A percentile compares a stretch with the other conserved stretches of the same genome.
Conservation (phyloP, 2,797 vertebrate genomes). For the Caiman crocodilus region DNA sequence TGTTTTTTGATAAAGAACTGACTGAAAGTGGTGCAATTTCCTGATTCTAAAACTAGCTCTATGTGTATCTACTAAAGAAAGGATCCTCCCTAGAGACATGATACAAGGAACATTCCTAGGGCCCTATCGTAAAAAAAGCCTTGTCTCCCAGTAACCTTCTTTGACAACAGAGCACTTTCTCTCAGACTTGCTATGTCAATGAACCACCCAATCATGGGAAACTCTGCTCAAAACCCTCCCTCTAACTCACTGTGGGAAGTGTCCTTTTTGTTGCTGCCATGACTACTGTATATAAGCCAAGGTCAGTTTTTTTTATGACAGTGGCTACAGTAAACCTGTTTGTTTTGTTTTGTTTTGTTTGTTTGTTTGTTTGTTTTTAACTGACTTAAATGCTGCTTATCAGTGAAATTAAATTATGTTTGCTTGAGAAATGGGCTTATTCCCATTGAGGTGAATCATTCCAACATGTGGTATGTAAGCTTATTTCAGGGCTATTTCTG, state of each 20-base stretch:
- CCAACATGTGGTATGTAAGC: not conserved
- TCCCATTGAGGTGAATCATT: slow-evolving; percentile 26
- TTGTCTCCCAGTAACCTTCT: not conserved
- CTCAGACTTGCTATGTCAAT: not conserved
- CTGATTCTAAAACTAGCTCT: not conserved
- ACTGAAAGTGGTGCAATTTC: not conserved
- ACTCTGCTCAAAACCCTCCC: not conserved
- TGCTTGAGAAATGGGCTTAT: slow-evolving; percentile 36
- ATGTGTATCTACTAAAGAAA: not conserved
- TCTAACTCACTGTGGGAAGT: slow-evolving; percentile 31
- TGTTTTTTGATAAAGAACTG: too few species aligned
- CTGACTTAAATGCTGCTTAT: slow-evolving; percentile 6
- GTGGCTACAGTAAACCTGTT: slow-evolving; percentile 8
- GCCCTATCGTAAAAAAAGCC: not conserved
- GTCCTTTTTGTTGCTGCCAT: slow-evolving; percentile 60
- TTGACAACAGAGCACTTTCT: not conserved
- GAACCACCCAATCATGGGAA: slow-evolving; percentile 44
- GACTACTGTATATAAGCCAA: slow-evolving; percentile 62
- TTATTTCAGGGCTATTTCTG: not conserved
- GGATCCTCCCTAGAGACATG: not conserved
- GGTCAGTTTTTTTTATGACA: slow-evolving; percentile 65
- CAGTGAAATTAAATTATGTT: slow-evolving; percentile 45
- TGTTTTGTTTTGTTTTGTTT: too few species aligned
- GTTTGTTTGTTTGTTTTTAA: not conserved
- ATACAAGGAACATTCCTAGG: not conserved